Conservation (phyloP, 2,113 vertebrate genomes). For the Sylvicapra grimmia region DNA sequence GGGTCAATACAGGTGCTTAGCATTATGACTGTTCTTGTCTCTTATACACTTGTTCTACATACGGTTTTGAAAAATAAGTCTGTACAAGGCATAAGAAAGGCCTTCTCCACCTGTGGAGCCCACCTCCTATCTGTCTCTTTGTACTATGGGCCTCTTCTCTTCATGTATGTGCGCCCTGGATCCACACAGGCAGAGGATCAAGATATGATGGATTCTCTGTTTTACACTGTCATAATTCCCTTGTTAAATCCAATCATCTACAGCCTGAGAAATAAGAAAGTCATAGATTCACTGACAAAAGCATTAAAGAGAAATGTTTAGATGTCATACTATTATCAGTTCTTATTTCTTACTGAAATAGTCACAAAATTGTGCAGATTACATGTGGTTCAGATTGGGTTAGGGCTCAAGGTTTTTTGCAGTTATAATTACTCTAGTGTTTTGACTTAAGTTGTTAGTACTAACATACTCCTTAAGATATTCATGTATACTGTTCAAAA, state of each 20-base stretch:
- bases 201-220: conserved; percentile 20
- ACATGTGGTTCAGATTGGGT: background rate
- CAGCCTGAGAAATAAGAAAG: background rate
- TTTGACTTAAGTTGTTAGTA: background rate
- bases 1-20: conserved; percentile 8
- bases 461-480: background rate
- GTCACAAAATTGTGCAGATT: background rate
- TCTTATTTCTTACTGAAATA: background rate
- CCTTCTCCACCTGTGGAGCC: conserved; percentile 42
- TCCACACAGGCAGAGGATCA: background rate
- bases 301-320: background rate
- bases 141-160: conserved; percentile 37
- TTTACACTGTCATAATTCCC: conserved; percentile 22
- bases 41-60: conserved; percentile 31
- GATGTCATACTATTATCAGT: background rate
- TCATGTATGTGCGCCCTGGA: conserved; percentile 4
- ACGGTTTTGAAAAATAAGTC: conserved; percentile 32
- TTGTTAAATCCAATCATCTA: conserved; percentile 43
- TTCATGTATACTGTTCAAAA: background rate
- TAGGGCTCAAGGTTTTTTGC: background rate
- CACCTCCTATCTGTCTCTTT: conserved; percentile 28
- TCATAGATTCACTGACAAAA: background rate
- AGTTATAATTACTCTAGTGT: background rate
- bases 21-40: conserved; percentile 26
- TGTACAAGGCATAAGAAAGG: background rate